phyloP scores from a whole-genome alignment of 2,113 vertebrate species.

The Mustelus asterias region DNA sequence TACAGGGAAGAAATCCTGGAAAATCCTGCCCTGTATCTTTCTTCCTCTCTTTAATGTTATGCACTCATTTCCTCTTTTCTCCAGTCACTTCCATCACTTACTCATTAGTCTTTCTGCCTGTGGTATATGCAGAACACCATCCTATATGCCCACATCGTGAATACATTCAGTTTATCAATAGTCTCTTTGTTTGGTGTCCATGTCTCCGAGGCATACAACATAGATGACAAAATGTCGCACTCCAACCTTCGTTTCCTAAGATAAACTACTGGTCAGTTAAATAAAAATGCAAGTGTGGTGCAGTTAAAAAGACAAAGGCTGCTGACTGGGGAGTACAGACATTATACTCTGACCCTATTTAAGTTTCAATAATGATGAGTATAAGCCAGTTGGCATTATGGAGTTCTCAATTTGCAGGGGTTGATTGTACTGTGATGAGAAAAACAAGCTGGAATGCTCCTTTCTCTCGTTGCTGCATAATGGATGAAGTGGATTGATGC shows the following conservation, averaged over 20 bases:
- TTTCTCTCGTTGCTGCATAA: neutral
- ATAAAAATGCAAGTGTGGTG: neutral
- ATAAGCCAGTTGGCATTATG: conserved; percentile 1
- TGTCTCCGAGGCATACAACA: neutral
- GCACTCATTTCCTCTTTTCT: neutral
- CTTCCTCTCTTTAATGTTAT: neutral
- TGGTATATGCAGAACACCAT: neutral
- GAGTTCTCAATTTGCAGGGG: neutral
- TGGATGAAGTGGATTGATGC: neutral
- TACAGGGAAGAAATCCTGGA: too few species aligned
- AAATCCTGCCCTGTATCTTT: neutral
- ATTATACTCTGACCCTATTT: neutral
- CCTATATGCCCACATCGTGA: neutral
- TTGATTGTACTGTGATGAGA: too few species aligned
- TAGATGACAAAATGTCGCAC: neutral
- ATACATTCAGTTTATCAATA: neutral
- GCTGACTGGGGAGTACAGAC: neutral
- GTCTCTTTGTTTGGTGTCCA: neutral
- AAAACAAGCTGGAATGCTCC: neutral
- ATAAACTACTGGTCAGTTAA: neutral
- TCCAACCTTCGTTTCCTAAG: neutral
- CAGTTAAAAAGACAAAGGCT: neutral
- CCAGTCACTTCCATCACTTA: neutral
- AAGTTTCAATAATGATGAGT: neutral
- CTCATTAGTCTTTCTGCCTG: neutral